Evolutionary conservation across 2,888 invertebrate genomes (phyloP).

Genomic region (Parnassius apollo): DNA sequence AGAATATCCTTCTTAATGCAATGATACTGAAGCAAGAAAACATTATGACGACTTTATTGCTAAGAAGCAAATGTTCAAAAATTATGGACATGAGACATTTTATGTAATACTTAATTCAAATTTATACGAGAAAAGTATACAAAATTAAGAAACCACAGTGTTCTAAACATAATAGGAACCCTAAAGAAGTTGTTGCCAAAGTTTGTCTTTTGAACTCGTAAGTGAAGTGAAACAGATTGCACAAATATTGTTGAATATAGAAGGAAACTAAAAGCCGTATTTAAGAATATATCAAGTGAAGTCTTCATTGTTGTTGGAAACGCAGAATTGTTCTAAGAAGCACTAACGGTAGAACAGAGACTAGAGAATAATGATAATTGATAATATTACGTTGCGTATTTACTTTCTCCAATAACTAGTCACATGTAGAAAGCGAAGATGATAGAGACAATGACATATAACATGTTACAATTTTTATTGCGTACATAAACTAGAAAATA

Average conservation of each 20-base stretch:
- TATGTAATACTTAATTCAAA: no score
- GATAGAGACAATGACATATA: conserved; percentile 1
- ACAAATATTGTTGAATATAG: background rate
- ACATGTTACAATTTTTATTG: conserved; percentile 5
- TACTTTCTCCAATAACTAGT: conserved; percentile 55
- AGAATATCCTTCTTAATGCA: no score
- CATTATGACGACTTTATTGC: no score
- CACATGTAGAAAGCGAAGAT: conserved; percentile 37
- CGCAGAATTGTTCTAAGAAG: conserved; percentile 42
- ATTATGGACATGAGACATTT: no score
- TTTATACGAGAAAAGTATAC: no score
- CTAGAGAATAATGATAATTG: conserved; percentile 50
- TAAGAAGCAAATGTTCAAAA: no score
- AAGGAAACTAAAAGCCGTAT: background rate
- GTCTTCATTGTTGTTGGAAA: conserved; percentile 29
- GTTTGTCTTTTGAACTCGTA: no score
- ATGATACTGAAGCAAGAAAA: no score
- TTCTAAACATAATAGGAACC: no score
- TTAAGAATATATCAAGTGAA: conserved; percentile 4
- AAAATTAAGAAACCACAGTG: no score
- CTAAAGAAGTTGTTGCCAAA: no score
- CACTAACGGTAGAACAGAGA: conserved; percentile 37
- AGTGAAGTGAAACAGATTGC: no score
- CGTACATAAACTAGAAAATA: conserved; percentile 3
- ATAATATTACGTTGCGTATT: conserved; percentile 41